phyloP scores from a whole-genome alignment of 2,888 invertebrate species.

The Volucella bombylans region DNA sequence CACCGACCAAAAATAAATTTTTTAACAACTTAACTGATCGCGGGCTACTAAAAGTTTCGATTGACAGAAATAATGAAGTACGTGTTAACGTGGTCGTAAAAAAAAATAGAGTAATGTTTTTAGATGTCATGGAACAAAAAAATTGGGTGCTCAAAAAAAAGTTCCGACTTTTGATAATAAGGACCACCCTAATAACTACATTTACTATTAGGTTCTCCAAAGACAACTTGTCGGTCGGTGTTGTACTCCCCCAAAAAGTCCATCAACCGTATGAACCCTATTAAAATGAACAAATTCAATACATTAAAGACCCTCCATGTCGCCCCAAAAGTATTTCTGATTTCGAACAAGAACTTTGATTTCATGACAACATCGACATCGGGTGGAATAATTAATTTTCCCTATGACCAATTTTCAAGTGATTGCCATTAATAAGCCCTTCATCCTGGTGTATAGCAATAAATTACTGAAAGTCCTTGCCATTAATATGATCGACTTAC shows the following conservation, averaged over 20 bases:
- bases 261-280: slow-evolving; percentile 37
- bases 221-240: slow-evolving; percentile 4
- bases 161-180: too few species aligned
- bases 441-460: slow-evolving; percentile 40
- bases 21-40: too few species aligned
- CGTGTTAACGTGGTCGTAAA: too few species aligned
- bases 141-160: too few species aligned
- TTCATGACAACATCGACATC: slow-evolving; percentile 5
- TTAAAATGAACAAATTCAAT: slow-evolving; percentile 46
- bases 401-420: slow-evolving; percentile 46
- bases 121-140: too few species aligned
- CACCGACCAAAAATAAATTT: too few species aligned
- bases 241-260: slow-evolving; percentile 6
- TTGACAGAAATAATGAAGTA: too few species aligned
- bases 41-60: too few species aligned
- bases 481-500: slow-evolving; percentile 53
- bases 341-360: background rate
- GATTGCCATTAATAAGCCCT: slow-evolving; percentile 54
- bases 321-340: background rate
- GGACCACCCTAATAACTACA: slow-evolving; percentile 33
- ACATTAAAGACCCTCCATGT: slow-evolving; percentile 28
- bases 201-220: slow-evolving; percentile 3
- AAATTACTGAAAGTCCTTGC: slow-evolving; percentile 44
- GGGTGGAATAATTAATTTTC: slow-evolving; percentile 56
- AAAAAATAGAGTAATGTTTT: too few species aligned